phyloP scores from a whole-genome alignment of 2,888 invertebrate genomes.

The Acanthosepion lycidas region DNA sequence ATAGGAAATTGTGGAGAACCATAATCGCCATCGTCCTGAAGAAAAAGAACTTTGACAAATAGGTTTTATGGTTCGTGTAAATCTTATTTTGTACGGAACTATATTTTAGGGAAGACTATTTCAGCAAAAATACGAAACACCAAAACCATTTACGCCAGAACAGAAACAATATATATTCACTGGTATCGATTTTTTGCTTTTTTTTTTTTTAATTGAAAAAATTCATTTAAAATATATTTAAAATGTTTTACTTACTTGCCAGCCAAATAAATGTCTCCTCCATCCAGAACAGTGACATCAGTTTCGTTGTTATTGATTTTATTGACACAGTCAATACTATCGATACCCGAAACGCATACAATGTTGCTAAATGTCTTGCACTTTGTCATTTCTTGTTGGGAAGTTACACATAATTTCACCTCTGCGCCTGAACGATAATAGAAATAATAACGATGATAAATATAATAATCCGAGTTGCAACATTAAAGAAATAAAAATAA shows the following conservation, averaged over 20 bases:
- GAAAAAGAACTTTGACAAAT: too few relatives aligned
- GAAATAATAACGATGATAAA: neutral
- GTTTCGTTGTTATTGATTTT: constrained; percentile 64
- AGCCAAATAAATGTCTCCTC: constrained; percentile 67
- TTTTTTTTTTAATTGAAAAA: neutral
- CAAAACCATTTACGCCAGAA: too few relatives aligned
- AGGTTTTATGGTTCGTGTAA: too few relatives aligned
- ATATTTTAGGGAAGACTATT: too few relatives aligned
- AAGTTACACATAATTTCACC: constrained; percentile 10
- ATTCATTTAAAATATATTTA: neutral
- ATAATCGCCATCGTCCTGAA: too few relatives aligned
- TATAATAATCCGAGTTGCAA: neutral
- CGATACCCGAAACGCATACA: constrained; percentile 82
- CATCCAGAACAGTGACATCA: constrained; percentile 68
- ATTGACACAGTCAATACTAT: constrained; percentile 71
- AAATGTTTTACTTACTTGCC: constrained; percentile 73
- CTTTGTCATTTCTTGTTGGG: neutral
- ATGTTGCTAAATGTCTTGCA: constrained; percentile 78
- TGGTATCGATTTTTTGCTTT: too few relatives aligned
- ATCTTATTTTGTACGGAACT: too few relatives aligned
- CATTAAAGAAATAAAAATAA: neutral
- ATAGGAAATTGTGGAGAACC: too few relatives aligned
- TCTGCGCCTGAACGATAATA: neutral
- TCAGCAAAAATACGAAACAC: too few relatives aligned
- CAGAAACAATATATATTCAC: too few relatives aligned